These are phyloP conservation scores for Sycophaga agraensis DNA, from an alignment of 1,140 invertebrate genomes.

Conservation along the genomic window DNA sequence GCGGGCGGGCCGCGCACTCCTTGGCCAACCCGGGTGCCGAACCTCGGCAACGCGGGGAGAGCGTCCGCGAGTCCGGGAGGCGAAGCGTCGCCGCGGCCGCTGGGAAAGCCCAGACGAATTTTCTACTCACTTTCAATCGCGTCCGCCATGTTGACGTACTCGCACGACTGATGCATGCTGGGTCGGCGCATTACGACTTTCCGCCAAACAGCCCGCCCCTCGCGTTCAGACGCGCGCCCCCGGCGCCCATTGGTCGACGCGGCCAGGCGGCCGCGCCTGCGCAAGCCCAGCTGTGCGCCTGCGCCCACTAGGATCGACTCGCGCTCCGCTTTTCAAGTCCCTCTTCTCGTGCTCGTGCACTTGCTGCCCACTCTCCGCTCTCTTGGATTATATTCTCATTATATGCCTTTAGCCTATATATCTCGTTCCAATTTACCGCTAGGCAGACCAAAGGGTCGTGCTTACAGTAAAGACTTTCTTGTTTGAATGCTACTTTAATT, in stretches of 20 bases:
- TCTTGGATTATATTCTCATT: too few species aligned
- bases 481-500: too few species aligned
- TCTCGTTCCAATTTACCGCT: too few species aligned
- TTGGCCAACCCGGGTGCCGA: neutral
- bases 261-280: neutral
- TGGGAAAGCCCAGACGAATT: neutral
- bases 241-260: slow-evolving; percentile 10
- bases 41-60: neutral
- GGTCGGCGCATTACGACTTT: slow-evolving; percentile 38
- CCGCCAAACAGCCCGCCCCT: slow-evolving; percentile 37
- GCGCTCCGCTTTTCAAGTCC: too few species aligned
- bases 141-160: slow-evolving; percentile 72
- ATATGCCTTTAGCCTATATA: too few species aligned
- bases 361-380: too few species aligned
- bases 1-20: neutral
- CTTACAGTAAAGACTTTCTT: too few species aligned
- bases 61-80: neutral
- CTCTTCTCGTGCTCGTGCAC: too few species aligned
- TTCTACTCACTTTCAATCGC: slow-evolving; percentile 71
- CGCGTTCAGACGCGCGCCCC: slow-evolving; percentile 21
- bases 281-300: too few species aligned
- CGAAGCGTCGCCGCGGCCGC: neutral
- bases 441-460: too few species aligned
- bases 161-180: slow-evolving; percentile 49
- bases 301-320: too few species aligned